Conservation (phyloP, 2,888 invertebrate genomes). For the Agriopis aurantiaria region DNA sequence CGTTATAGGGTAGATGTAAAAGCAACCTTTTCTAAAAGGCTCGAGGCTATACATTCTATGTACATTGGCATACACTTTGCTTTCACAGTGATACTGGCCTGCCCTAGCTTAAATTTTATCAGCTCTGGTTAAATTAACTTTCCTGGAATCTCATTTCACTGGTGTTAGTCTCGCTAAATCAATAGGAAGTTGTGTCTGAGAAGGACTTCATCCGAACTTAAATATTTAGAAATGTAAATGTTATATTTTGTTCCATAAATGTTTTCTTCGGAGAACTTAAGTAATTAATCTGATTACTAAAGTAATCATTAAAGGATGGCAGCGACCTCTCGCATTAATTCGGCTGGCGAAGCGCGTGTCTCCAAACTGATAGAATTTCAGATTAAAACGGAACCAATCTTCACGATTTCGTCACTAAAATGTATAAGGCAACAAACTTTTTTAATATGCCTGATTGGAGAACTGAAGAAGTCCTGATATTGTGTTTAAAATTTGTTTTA, state of each 20-base stretch:
- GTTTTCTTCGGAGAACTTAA: slow-evolving; percentile 31
- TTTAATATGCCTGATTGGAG: slow-evolving; percentile 58
- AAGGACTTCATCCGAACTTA: slow-evolving; percentile 6
- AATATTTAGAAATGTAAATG: slow-evolving; percentile 26
- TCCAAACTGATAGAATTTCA: slow-evolving; percentile 48
- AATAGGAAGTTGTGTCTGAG: slow-evolving; percentile 9
- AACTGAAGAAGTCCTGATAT: slow-evolving; percentile 46
- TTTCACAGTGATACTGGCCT: too few species aligned
- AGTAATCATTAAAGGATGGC: slow-evolving; percentile 36
- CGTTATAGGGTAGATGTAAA: too few species aligned
- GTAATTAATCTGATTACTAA: slow-evolving; percentile 42
- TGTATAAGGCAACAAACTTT: slow-evolving; percentile 56
- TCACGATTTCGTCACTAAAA: slow-evolving; percentile 47
- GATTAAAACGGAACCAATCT: slow-evolving; percentile 48
- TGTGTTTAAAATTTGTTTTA: slow-evolving; percentile 8
- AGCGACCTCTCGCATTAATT: slow-evolving; percentile 43
- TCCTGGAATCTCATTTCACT: slow-evolving; percentile 1
- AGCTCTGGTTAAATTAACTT: background rate
- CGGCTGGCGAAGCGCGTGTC: slow-evolving; percentile 39
- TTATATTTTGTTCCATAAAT: slow-evolving; percentile 28
- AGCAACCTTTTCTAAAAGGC: too few species aligned
- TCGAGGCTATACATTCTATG: too few species aligned
- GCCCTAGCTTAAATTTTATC: background rate
- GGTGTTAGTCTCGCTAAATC: slow-evolving; percentile 2
- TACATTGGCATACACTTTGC: background rate